These are phyloP conservation scores for Scalopus aquaticus DNA, from an alignment of 2,113 vertebrate species.

Conservation along the genomic window DNA sequence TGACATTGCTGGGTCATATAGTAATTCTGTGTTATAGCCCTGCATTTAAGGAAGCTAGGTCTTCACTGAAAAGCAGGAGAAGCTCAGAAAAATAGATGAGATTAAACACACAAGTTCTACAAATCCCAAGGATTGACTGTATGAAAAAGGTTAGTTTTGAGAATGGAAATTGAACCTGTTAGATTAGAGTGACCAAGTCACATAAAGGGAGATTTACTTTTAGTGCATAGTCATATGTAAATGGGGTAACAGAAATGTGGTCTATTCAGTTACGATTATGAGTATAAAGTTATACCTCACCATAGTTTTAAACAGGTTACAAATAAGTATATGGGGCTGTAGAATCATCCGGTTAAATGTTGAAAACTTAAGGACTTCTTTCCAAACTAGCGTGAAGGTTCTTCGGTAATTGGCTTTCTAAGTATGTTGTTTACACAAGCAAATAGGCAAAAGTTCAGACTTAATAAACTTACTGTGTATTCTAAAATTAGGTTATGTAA, in stretches of 20 bases:
- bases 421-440: not conserved
- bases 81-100: not conserved
- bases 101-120: not conserved
- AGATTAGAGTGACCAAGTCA: not conserved
- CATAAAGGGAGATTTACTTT: not conserved
- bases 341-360: not conserved
- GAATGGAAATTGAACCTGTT: not conserved
- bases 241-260: not conserved
- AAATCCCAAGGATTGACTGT: not conserved
- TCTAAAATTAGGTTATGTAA: slow-evolving; percentile 6
- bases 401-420: not conserved
- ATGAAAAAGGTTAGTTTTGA: not conserved
- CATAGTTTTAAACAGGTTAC: not conserved
- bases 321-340: not conserved
- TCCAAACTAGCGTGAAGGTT: not conserved
- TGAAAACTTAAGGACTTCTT: not conserved
- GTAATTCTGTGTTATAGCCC: not conserved
- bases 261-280: not conserved
- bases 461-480: not conserved
- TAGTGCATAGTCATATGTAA: not conserved
- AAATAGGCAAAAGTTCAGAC: not conserved
- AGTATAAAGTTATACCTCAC: not conserved
- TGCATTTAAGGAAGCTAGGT: not conserved
- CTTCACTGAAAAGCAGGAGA: not conserved
- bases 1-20: not conserved